Evolutionary conservation across 2,888 invertebrate species (phyloP).

Genomic region (Nebria salina): DNA sequence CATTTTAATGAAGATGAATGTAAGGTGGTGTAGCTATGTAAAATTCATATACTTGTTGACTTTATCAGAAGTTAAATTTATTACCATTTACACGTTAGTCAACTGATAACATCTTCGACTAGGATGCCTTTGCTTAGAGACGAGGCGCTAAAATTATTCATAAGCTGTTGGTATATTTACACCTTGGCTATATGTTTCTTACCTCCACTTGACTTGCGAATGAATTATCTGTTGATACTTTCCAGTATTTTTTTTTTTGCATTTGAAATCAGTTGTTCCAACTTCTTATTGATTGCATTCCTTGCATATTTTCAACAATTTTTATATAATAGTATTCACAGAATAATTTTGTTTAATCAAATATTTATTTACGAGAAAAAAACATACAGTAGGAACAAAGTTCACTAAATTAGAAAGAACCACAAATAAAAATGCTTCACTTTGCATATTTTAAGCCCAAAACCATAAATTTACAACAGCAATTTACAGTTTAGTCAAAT

Average conservation of each 20-base stretch:
- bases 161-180: slow-evolving; percentile 14
- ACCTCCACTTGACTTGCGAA: background rate
- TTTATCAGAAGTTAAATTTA: slow-evolving; percentile 28
- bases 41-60: slow-evolving; percentile 25
- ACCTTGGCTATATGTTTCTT: slow-evolving; percentile 6
- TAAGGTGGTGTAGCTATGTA: slow-evolving; percentile 14
- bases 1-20: slow-evolving; percentile 27
- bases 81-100: slow-evolving; percentile 23
- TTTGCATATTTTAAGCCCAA: background rate
- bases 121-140: background rate
- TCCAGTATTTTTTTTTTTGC: background rate
- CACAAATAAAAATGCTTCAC: too few relatives aligned
- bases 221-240: slow-evolving; percentile 2
- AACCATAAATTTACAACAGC: background rate
- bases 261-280: background rate
- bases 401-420: too few relatives aligned
- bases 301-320: background rate
- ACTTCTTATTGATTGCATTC: background rate
- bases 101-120: slow-evolving; percentile 21
- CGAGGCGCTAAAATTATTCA: slow-evolving; percentile 25
- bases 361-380: too few relatives aligned
- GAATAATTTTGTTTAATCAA: background rate
- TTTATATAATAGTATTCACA: background rate
- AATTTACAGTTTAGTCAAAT: background rate
- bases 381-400: too few relatives aligned